Percentiles rank a stretch among this genome's conserved stretches.
Conservation (phyloP, 2,797 vertebrate species). For the Galagoides demidoff region DNA sequence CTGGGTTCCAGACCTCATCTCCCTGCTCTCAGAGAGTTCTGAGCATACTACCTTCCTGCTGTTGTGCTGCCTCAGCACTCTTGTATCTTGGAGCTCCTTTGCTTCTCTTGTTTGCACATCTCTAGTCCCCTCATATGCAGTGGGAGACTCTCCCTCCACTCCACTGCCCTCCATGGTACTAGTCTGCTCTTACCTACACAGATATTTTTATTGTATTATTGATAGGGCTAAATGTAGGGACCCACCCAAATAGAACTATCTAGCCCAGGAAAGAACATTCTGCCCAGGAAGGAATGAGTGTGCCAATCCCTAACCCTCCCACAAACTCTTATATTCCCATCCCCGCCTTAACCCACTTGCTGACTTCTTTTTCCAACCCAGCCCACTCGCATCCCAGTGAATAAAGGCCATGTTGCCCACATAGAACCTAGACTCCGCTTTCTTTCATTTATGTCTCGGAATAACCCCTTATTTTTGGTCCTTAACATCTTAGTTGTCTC, state of each 20-base stretch:
- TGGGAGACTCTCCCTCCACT: fast-evolving
- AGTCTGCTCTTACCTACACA: not conserved
- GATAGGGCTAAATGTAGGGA: too few species aligned
- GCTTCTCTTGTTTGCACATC: not conserved
- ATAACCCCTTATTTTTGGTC: too few species aligned
- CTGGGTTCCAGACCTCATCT: not conserved
- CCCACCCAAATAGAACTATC: too few species aligned
- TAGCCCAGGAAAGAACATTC: too few species aligned
- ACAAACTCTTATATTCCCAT: too few species aligned
- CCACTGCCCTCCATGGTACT: fast-evolving
- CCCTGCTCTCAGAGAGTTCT: too few species aligned
- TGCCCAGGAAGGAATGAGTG: too few species aligned
- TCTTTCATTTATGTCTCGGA: too few species aligned
- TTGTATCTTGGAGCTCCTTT: not conserved
- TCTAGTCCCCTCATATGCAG: fast-evolving
- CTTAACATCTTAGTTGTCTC: not conserved
- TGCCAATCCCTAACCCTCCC: not conserved
- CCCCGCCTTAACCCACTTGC: too few species aligned
- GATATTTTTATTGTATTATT: not conserved
- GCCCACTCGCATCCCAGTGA: not conserved
- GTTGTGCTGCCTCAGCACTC: fast-evolving
- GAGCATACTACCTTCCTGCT: not conserved
- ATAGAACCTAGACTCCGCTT: too few species aligned
- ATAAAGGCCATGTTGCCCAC: not conserved
- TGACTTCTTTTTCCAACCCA: too few species aligned